Base-by-base conservation (phyloP, 2,797 vertebrate genomes). In the Eulemur coronatus region DNA sequence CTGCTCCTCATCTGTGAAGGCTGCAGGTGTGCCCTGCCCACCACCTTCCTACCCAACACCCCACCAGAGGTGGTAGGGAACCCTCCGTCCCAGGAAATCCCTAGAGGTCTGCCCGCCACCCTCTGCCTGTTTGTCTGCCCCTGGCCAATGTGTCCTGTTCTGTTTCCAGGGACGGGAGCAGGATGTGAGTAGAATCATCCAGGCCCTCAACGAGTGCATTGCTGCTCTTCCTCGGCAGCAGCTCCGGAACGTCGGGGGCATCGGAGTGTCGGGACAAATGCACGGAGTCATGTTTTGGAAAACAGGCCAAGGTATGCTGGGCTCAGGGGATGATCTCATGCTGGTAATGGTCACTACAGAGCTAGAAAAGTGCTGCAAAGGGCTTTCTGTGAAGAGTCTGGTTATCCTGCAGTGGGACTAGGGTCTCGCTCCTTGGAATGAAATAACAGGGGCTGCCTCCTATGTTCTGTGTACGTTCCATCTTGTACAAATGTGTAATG, bases 211-310 rank as follows among this genome's bases (percentile, higher is more conserved):
- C 73, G 98, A 98, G 18, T 99, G 99, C 97, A 97, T 99, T 17
- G 95, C 96, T 35, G 98, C 98, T 75, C 98, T 99, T 43, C 99
- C 99, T 38, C 95, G 88, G 85, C 98, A 99, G 92, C 98, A 98
- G 43, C 99, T 99, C 75, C 98, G 97, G 94, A 98, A 70, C 26
- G 99, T 99, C 63, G 33, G 94, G 92, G 97, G 98, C 87, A 98
- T 99, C 63, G 99, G 99, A 2, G 95, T 99, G 93, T 99, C 99
- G 17, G 99, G 99, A 93, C 99, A 99, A 98, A 99, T 99, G 99
- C 99, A 99, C 2, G 99, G 99, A 17, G 97, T 99, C 80, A 35
- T 99, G 80, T 99, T 99, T 97, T 99, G 99, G 99, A 99, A 98
- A 97, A 97, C 97, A 80, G 93, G 98, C 90, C 98, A 98, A 98